phyloP scores from a whole-genome alignment of 2,888 invertebrate species.

The Osedax frankpressi region DNA sequence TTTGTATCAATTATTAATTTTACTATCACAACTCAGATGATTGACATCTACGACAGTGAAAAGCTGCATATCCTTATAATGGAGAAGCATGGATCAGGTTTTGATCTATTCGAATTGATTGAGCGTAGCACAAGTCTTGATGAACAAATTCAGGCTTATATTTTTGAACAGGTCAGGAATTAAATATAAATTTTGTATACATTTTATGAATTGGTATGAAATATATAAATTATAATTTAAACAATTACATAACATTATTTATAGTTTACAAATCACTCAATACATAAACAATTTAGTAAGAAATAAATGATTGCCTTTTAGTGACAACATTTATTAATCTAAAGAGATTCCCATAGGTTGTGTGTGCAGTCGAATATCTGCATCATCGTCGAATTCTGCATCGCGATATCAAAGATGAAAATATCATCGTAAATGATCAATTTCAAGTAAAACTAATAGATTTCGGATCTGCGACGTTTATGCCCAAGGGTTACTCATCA shows the following conservation, averaged over 20 bases:
- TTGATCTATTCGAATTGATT: conserved; percentile 67
- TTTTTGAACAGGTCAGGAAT: conserved; percentile 65
- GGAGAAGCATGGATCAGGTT: conserved; percentile 63
- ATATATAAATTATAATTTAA: too few relatives aligned
- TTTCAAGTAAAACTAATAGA: conserved; percentile 64
- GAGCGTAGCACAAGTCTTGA: conserved; percentile 58
- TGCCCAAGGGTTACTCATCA: neutral
- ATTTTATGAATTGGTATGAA: too few relatives aligned
- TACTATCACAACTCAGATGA: conserved; percentile 8
- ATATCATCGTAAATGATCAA: conserved; percentile 60
- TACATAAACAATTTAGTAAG: neutral
- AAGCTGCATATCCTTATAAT: conserved; percentile 49
- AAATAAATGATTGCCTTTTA: too few relatives aligned
- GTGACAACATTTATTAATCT: too few relatives aligned
- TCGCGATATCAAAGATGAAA: conserved; percentile 65
- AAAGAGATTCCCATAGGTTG: conserved; percentile 50
- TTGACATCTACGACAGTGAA: conserved; percentile 1
- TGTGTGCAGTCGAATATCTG: conserved; percentile 58
- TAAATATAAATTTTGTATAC: too few relatives aligned
- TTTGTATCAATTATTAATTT: neutral
- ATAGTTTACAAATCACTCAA: neutral
- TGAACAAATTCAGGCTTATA: conserved; percentile 58
- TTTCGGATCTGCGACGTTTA: conserved; percentile 59
- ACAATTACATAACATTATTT: too few relatives aligned
- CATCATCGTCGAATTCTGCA: conserved; percentile 57